phyloP scores from a whole-genome alignment of 2,888 invertebrate genomes.

The Mongoloraphidia duomilia region DNA sequence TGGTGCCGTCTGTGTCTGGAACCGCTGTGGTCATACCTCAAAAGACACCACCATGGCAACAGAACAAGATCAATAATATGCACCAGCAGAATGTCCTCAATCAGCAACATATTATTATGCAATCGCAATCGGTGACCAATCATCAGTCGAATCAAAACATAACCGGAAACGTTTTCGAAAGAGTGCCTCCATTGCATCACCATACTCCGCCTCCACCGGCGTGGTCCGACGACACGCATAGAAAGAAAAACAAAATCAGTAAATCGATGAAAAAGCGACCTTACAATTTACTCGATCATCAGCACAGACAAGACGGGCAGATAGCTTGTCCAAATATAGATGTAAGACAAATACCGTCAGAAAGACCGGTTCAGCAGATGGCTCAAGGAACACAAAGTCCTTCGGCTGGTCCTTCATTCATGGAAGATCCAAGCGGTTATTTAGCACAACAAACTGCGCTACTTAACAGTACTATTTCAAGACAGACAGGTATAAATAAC shows the following conservation, averaged over 20 bases:
- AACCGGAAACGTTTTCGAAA: constrained; percentile 43
- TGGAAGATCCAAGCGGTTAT: constrained; percentile 85
- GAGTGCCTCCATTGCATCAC: constrained; percentile 60
- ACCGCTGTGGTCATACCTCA: constrained; percentile 32
- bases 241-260: constrained; percentile 38
- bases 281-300: constrained; percentile 27
- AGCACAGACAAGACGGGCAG: constrained; percentile 15
- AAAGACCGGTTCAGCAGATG: constrained; percentile 26
- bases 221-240: constrained; percentile 41
- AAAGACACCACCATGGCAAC: constrained; percentile 46
- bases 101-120: constrained; percentile 12
- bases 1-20: constrained; percentile 19
- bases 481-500: constrained; percentile 33
- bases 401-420: constrained; percentile 54
- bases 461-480: constrained; percentile 66
- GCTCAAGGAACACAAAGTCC: constrained; percentile 21
- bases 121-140: constrained; percentile 9
- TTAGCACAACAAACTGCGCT: constrained; percentile 81
- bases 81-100: neutral
- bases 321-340: constrained; percentile 44
- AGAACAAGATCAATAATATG: constrained; percentile 25
- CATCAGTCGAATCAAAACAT: constrained; percentile 6
- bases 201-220: constrained; percentile 42
- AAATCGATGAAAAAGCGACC: constrained; percentile 40
- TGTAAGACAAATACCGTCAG: constrained; percentile 37